Conservation (phyloP, 1,140 invertebrate genomes). For the Teleogryllus occipitalis region DNA sequence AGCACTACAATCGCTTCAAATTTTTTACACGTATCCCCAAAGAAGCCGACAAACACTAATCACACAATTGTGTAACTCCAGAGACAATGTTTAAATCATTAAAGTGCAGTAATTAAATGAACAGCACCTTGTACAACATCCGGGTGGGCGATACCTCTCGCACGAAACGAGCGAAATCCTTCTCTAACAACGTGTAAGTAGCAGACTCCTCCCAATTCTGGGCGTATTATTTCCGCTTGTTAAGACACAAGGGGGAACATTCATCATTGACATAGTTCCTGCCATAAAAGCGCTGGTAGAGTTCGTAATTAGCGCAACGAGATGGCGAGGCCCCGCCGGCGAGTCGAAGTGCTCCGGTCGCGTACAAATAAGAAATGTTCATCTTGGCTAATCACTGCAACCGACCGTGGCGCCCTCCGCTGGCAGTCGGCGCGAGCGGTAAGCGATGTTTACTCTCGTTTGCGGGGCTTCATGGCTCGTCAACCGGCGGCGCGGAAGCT, state of each 20-base stretch:
- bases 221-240: neutral
- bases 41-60: neutral
- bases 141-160: neutral
- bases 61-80: neutral
- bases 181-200: neutral
- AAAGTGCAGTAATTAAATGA: neutral
- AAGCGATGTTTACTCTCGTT: too few relatives aligned
- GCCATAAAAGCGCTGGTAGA: neutral
- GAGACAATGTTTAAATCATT: neutral
- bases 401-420: too few relatives aligned
- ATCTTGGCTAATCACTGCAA: too few relatives aligned
- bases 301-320: neutral
- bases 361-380: too few relatives aligned
- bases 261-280: neutral
- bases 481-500: too few relatives aligned
- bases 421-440: too few relatives aligned
- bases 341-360: too few relatives aligned
- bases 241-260: neutral
- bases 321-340: too few relatives aligned
- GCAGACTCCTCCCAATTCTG: neutral
- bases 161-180: neutral
- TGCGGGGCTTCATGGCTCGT: too few relatives aligned
- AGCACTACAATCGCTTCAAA: too few relatives aligned
- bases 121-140: neutral
- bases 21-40: neutral